Evolutionary conservation across 2,888 invertebrate genomes (phyloP).

Genomic region (Drosophila merina): DNA sequence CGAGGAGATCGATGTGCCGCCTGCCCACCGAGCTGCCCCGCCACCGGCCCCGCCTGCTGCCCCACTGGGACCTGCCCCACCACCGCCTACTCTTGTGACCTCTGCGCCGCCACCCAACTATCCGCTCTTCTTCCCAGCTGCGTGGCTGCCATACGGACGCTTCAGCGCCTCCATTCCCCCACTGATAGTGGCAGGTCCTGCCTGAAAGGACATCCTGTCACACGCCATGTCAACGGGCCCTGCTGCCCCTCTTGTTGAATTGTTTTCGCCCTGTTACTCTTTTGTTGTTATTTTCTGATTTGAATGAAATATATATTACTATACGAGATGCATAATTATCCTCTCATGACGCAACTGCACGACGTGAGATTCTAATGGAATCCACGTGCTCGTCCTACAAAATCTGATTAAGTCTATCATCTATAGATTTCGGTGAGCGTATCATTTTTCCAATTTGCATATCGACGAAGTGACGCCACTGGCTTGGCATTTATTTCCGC

Average conservation of each 20-base stretch:
- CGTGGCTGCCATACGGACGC: conserved; percentile 83
- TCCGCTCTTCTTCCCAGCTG: conserved; percentile 82
- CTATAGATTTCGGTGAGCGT: not conserved
- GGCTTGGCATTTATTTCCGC: conserved; percentile 27
- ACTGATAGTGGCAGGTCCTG: conserved; percentile 55
- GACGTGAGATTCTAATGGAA: conserved; percentile 6
- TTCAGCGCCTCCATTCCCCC: conserved; percentile 44
- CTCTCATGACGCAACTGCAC: conserved; percentile 19
- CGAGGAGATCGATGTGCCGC: conserved; percentile 65
- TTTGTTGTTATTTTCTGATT: conserved; percentile 13
- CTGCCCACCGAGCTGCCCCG: conserved; percentile 60
- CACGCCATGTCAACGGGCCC: conserved; percentile 79
- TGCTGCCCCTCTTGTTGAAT: conserved; percentile 37
- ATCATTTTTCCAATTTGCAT: conserved; percentile 15
- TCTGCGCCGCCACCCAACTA: conserved; percentile 54
- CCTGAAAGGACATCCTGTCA: conserved; percentile 9
- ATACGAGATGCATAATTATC: conserved; percentile 20
- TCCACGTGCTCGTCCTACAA: conserved; percentile 36
- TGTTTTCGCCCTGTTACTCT: conserved; percentile 4
- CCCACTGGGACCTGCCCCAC: conserved; percentile 24
- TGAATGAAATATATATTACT: conserved; percentile 32
- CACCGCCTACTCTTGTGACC: conserved; percentile 38
- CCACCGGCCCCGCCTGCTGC: conserved; percentile 19
- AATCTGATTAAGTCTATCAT: conserved; percentile 3
- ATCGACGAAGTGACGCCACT: conserved; percentile 26